phyloP scores from a whole-genome alignment of 2,797 vertebrate species.

The Antrozous pallidus region DNA sequence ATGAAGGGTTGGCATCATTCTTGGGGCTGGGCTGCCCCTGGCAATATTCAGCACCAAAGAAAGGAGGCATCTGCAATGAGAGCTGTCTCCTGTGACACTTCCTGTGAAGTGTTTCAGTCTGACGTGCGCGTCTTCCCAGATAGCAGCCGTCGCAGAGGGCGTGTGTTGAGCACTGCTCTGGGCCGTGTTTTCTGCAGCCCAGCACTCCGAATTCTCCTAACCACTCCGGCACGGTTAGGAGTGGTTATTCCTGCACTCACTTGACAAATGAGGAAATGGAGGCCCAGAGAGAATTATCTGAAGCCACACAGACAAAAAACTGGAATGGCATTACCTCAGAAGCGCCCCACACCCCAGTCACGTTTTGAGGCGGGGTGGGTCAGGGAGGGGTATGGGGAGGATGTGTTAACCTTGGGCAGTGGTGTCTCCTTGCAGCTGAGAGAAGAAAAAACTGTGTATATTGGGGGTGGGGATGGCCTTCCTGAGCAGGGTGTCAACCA shows the following conservation, averaged over 20 bases:
- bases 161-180: background rate
- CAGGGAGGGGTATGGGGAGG: background rate
- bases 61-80: slow-evolving; percentile 5
- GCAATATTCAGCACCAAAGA: background rate
- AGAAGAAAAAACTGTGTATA: background rate
- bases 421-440: background rate
- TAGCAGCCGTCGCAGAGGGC: background rate
- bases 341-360: background rate
- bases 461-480: accelerated
- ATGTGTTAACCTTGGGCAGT: background rate
- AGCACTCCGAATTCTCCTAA: background rate
- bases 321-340: slow-evolving; percentile 14
- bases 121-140: slow-evolving; percentile 53
- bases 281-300: background rate
- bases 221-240: background rate
- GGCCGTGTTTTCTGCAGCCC: background rate
- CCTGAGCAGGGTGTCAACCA: background rate
- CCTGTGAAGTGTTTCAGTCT: slow-evolving; percentile 62
- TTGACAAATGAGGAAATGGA: background rate
- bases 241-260: background rate
- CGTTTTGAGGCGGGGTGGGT: background rate
- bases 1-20: background rate
- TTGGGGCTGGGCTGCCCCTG: background rate
- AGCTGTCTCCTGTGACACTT: slow-evolving; percentile 60
- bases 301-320: background rate